These are phyloP conservation scores for Nymphalis urticae DNA, from an alignment of 2,888 invertebrate genomes.

Conservation along the genomic window DNA sequence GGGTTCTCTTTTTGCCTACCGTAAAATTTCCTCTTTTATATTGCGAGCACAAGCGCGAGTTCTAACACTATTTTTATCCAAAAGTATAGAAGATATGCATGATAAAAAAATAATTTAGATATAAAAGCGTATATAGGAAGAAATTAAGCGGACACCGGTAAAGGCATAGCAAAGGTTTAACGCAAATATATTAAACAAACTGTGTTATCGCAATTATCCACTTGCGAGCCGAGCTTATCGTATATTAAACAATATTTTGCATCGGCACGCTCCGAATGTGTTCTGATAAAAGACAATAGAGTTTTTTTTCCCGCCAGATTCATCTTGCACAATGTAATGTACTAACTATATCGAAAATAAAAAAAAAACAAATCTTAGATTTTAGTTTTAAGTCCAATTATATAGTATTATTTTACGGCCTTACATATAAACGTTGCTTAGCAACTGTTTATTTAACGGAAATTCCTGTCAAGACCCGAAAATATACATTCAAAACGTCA, in stretches of 20 bases:
- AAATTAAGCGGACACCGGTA: conserved; percentile 21
- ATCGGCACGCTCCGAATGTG: conserved; percentile 20
- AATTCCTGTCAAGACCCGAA: too few relatives aligned
- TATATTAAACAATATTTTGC: conserved; percentile 40
- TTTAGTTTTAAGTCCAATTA: too few relatives aligned
- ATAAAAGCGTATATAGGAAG: conserved; percentile 15
- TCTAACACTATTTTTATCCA: not conserved
- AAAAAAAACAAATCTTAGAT: too few relatives aligned
- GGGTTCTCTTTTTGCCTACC: too few relatives aligned
- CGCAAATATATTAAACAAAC: conserved; percentile 37
- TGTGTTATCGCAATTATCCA: conserved; percentile 43
- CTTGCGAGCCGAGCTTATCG: conserved; percentile 41
- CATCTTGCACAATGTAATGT: not conserved
- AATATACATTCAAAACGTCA: too few relatives aligned
- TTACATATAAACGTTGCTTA: too few relatives aligned
- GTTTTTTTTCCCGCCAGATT: not conserved
- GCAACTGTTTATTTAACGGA: too few relatives aligned
- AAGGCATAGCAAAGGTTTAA: conserved; percentile 22
- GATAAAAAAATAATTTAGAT: conserved; percentile 8
- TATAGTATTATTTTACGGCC: too few relatives aligned
- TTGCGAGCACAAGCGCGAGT: too few relatives aligned
- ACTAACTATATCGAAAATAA: not conserved
- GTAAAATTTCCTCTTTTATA: too few relatives aligned
- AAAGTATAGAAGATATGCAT: not conserved
- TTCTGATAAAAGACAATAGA: conserved; percentile 25